Percentiles rank a stretch among this genome's conserved stretches.
These are phyloP conservation scores for Tryphoninae sp. DNA, from an alignment of 2,888 invertebrate species.

Conservation along the genomic window DNA sequence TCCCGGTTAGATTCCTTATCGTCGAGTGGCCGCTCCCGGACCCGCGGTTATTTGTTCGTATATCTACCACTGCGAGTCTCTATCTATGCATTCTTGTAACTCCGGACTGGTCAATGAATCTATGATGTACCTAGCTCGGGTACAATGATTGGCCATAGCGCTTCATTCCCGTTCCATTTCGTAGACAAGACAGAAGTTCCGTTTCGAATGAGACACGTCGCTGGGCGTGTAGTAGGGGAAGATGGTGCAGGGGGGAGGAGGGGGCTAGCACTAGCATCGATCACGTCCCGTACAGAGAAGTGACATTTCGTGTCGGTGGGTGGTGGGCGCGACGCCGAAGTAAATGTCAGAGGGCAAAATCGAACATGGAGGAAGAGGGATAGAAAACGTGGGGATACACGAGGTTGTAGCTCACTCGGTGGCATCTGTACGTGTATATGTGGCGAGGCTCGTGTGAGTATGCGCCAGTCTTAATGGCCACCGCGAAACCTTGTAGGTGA, in stretches of 20 bases:
- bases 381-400: conserved; percentile 27
- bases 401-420: conserved; percentile 20
- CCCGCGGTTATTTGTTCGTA: conserved; percentile 63
- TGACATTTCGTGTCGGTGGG: conserved; percentile 76
- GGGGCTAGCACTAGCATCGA: conserved; percentile 70
- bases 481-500: conserved; percentile 63
- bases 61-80: conserved; percentile 43
- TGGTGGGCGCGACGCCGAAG: conserved; percentile 73
- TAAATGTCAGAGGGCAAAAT: conserved; percentile 73
- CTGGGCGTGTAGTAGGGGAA: not conserved
- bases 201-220: not conserved
- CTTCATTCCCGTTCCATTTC: conserved; percentile 1
- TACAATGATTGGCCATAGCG: conserved; percentile 38
- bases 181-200: conserved; percentile 6
- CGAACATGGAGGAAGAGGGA: conserved; percentile 60
- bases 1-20: conserved; percentile 64
- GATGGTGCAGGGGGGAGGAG: conserved; percentile 42
- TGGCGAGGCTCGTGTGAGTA: conserved; percentile 3
- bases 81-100: conserved; percentile 35
- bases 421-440: conserved; percentile 15
- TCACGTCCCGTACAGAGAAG: conserved; percentile 73
- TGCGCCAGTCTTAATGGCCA: conserved; percentile 62
- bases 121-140: not conserved
- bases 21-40: conserved; percentile 56
- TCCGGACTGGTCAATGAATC: conserved; percentile 25